These are phyloP conservation scores for Pogonophryne albipinna DNA, from an alignment of 2,797 vertebrate genomes.

Conservation along the genomic window DNA sequence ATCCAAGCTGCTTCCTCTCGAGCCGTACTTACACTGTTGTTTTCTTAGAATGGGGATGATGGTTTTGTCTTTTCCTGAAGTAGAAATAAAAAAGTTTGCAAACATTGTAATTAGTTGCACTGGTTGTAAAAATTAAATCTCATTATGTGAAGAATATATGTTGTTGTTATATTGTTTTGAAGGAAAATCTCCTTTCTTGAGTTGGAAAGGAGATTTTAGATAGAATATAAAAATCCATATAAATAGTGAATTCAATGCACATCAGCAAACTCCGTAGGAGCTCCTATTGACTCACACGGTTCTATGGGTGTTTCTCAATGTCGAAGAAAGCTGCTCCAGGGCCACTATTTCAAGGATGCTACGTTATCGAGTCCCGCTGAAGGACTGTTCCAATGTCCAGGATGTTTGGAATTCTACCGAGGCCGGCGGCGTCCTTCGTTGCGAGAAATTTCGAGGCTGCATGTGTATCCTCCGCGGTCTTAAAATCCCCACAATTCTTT, in stretches of 20 bases:
- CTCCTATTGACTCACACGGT: not conserved
- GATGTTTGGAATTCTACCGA: too few relatives aligned
- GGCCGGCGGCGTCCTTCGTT: too few relatives aligned
- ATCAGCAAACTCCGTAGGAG: not conserved
- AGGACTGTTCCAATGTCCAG: too few relatives aligned
- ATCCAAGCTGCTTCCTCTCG: constrained; percentile 53
- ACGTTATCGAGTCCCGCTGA: too few relatives aligned
- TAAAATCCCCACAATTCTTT: too few relatives aligned
- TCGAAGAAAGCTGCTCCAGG: too few relatives aligned
- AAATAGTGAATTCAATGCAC: constrained; percentile 9
- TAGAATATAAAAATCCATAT: constrained; percentile 19
- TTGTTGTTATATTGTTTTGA: constrained; percentile 28
- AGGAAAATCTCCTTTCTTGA: not conserved
- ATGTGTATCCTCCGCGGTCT: too few relatives aligned
- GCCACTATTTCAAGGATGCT: too few relatives aligned
- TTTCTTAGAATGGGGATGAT: constrained; percentile 47
- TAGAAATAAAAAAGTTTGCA: constrained; percentile 52
- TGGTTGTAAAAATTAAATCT: constrained; percentile 5
- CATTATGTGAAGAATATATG: not conserved
- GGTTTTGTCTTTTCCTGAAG: constrained; percentile 38
- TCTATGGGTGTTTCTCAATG: too few relatives aligned
- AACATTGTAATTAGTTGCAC: constrained; percentile 48
- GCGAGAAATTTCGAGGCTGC: too few relatives aligned
- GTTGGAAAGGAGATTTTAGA: constrained; percentile 28
- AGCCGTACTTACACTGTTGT: constrained; percentile 37